Evolutionary conservation across 2,113 vertebrate species (phyloP).

Genomic region (Chaenogobius annularis): DNA sequence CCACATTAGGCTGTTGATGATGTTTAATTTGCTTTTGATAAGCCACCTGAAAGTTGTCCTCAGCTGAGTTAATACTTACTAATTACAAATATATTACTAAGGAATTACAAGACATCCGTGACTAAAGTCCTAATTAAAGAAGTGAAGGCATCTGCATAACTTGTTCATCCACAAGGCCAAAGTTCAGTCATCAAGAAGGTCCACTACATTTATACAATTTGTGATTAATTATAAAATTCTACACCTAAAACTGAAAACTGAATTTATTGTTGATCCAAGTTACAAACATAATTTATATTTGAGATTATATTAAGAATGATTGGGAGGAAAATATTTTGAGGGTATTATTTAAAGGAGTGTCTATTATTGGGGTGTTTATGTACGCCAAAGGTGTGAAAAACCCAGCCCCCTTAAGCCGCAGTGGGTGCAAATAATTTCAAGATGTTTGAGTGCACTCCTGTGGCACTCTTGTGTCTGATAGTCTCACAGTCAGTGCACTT

Average conservation of each 20-base stretch:
- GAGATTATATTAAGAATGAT: neutral
- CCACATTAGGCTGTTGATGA: constrained; percentile 67
- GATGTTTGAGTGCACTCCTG: constrained; percentile 15
- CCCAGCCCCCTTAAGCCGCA: neutral
- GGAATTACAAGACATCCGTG: constrained; percentile 52
- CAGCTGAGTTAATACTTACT: constrained; percentile 46
- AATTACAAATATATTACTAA: constrained; percentile 60
- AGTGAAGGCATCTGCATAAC: constrained; percentile 6
- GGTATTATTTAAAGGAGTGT: neutral
- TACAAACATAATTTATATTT: neutral
- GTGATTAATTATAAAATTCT: no score
- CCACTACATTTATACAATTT: neutral
- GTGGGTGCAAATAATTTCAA: neutral
- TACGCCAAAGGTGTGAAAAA: neutral
- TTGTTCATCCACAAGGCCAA: constrained; percentile 15
- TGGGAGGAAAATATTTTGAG: neutral
- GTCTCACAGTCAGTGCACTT: constrained; percentile 50
- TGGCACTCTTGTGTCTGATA: constrained; percentile 41
- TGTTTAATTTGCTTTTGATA: constrained; percentile 74
- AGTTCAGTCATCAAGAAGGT: constrained; percentile 1
- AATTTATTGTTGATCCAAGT: neutral
- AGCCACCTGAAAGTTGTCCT: constrained; percentile 60
- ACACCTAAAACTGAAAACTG: neutral
- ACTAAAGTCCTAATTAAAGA: constrained; percentile 36
- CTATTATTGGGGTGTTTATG: neutral